phyloP scores from a whole-genome alignment of 1,140 invertebrate species.

The silkworm (Bombyx mori) region DNA sequence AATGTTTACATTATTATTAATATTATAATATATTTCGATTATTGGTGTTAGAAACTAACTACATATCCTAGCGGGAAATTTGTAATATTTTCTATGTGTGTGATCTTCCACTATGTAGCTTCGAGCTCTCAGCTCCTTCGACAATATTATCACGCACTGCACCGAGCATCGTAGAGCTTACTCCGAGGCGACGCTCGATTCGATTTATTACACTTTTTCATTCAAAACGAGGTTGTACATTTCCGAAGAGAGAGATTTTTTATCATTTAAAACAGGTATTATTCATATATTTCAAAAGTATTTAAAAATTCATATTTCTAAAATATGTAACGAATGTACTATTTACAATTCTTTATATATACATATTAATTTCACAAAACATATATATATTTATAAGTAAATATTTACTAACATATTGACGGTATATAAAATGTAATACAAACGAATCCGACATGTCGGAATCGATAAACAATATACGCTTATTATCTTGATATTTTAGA shows the following conservation, averaged over 20 bases:
- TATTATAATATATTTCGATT: constrained; percentile 24
- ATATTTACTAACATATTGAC: constrained; percentile 31
- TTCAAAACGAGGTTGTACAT: constrained; percentile 38
- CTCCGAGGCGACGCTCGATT: not conserved
- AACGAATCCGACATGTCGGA: constrained; percentile 36
- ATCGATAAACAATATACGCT: constrained; percentile 56
- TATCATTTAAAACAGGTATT: constrained; percentile 16
- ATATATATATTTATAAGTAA: constrained; percentile 13
- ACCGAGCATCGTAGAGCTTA: constrained; percentile 4
- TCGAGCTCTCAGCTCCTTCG: constrained; percentile 36
- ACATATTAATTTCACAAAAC: constrained; percentile 22
- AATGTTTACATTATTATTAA: constrained; percentile 12
- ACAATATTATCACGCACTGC: constrained; percentile 39
- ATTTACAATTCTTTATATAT: constrained; percentile 39
- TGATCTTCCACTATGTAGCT: constrained; percentile 60
- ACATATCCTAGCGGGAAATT: constrained; percentile 41
- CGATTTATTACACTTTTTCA: constrained; percentile 5
- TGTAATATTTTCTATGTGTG: constrained; percentile 42
- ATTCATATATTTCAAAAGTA: constrained; percentile 23
- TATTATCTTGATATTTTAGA: constrained; percentile 64
- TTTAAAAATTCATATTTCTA: constrained; percentile 20
- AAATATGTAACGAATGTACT: constrained; percentile 36
- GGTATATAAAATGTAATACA: constrained; percentile 30
- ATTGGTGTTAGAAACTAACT: constrained; percentile 52
- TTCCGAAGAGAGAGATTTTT: constrained; percentile 52